Percentiles rank a stretch among this genome's conserved stretches.
These are phyloP conservation scores for Atractosteus spatula DNA, from an alignment of 2,113 vertebrate genomes.

Conservation along the genomic window DNA sequence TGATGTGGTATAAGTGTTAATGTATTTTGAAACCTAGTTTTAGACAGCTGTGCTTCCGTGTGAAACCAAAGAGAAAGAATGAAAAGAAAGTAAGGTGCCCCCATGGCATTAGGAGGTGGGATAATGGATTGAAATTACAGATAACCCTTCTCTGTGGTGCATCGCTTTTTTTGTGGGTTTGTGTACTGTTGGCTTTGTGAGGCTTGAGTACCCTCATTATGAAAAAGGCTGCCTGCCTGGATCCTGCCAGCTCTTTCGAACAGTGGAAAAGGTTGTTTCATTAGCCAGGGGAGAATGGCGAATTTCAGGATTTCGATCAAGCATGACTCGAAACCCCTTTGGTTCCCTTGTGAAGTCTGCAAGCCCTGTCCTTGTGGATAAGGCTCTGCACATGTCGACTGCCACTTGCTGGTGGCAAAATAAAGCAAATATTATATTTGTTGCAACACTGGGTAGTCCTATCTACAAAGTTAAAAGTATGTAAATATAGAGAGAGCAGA, in stretches of 20 bases:
- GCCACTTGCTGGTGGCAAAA: too few species aligned
- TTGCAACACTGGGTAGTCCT: too few species aligned
- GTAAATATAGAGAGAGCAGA: too few species aligned
- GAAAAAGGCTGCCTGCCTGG: conserved; percentile 51
- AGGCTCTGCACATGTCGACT: conserved; percentile 29
- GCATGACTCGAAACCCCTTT: conserved; percentile 40
- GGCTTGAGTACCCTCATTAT: conserved; percentile 42
- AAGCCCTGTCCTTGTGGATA: conserved; percentile 59
- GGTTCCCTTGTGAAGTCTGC: conserved; percentile 33
- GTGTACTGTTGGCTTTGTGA: conserved; percentile 32
- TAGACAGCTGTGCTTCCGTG: conserved; percentile 32
- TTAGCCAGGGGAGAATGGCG: conserved; percentile 52
- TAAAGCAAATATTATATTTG: too few species aligned
- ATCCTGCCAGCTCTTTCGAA: conserved; percentile 10
- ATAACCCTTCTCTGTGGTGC: conserved; percentile 37
- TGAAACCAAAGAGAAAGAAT: conserved; percentile 37
- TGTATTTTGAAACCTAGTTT: conserved; percentile 23
- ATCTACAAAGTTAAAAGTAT: too few species aligned
- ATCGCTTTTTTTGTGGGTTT: conserved; percentile 36
- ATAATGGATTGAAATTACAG: conserved; percentile 53
- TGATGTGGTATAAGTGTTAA: conserved; percentile 23
- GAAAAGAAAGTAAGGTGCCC: conserved; percentile 47
- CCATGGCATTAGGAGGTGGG: conserved; percentile 38
- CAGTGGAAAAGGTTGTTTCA: conserved; percentile 46
- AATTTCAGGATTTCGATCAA: conserved; percentile 62